Percentiles rank a stretch among this genome's conserved stretches.
Evolutionary conservation across 1,140 invertebrate species (phyloP).

Genomic region (Drosophila kurseongensis): DNA sequence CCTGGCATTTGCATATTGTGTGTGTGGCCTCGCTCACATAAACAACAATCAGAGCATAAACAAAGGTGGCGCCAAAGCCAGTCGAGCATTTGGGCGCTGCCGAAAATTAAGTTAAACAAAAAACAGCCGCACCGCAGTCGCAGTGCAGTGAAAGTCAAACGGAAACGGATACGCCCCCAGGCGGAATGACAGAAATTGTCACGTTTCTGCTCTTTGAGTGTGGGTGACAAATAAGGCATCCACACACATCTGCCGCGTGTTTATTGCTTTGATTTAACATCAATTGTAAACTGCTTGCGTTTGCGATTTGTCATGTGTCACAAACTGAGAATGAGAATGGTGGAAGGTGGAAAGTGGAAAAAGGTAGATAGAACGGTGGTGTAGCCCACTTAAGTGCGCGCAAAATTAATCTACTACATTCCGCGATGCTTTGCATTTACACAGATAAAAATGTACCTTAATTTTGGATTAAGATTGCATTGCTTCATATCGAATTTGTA

Average conservation of each 20-base stretch:
- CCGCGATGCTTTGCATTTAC: slow-evolving; percentile 42
- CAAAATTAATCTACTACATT: slow-evolving; percentile 53
- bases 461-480: background rate
- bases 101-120: slow-evolving; percentile 63
- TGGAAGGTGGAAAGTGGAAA: background rate
- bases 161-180: slow-evolving; percentile 60
- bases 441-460: background rate
- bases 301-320: slow-evolving; percentile 62
- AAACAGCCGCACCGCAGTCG: slow-evolving; percentile 35
- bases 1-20: slow-evolving; percentile 48
- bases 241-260: slow-evolving; percentile 10
- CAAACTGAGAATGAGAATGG: slow-evolving; percentile 30
- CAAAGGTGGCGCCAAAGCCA: slow-evolving; percentile 41
- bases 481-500: too few relatives aligned
- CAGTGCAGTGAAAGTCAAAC: slow-evolving; percentile 56
- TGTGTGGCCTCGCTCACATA: slow-evolving; percentile 35
- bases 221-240: slow-evolving; percentile 43
- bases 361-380: background rate
- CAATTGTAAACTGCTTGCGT: slow-evolving; percentile 65
- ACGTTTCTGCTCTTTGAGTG: slow-evolving; percentile 46
- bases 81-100: slow-evolving; percentile 35
- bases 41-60: slow-evolving; percentile 66
- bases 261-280: slow-evolving; percentile 73
- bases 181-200: slow-evolving; percentile 65
- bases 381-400: slow-evolving; percentile 17